Conservation (phyloP, 2,888 invertebrate species). For the Scaptomyza polygonia region DNA sequence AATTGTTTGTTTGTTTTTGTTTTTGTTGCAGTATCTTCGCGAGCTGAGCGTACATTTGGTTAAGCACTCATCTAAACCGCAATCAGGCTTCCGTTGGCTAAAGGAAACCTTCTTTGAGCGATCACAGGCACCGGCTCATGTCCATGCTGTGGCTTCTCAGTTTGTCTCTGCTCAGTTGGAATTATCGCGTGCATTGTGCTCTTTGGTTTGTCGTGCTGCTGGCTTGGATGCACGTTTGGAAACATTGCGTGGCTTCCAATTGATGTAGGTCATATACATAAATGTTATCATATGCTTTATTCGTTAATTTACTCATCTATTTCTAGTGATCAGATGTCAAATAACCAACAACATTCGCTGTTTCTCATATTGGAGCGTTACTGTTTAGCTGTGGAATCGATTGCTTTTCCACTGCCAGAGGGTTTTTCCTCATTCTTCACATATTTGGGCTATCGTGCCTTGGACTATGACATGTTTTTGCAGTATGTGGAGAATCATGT, state of each 20-base stretch:
- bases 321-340: conserved; percentile 90
- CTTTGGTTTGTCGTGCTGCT: conserved; percentile 89
- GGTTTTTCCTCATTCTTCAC: conserved; percentile 96
- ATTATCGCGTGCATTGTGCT: conserved; percentile 90
- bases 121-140: conserved; percentile 88
- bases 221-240: conserved; percentile 89
- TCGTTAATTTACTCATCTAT: neutral
- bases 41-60: conserved; percentile 93
- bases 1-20: conserved; percentile 22
- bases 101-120: conserved; percentile 84
- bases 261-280: conserved; percentile 87
- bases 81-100: conserved; percentile 84
- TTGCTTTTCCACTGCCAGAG: conserved; percentile 93
- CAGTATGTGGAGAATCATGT: conserved; percentile 94
- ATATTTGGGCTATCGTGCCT: conserved; percentile 91
- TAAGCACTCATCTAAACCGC: conserved; percentile 86
- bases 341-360: conserved; percentile 88
- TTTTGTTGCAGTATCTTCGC: conserved; percentile 88
- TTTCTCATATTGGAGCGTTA: conserved; percentile 93
- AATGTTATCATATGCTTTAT: neutral
- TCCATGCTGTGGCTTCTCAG: conserved; percentile 92
- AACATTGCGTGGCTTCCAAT: conserved; percentile 90
- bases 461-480: conserved; percentile 91
- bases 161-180: conserved; percentile 93
- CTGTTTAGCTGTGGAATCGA: conserved; percentile 90